A percentile compares a stretch with the other conserved stretches of the same genome.
These are phyloP conservation scores for Pteronotus mesoamericanus DNA, from an alignment of 2,797 vertebrate species.

Conservation along the genomic window DNA sequence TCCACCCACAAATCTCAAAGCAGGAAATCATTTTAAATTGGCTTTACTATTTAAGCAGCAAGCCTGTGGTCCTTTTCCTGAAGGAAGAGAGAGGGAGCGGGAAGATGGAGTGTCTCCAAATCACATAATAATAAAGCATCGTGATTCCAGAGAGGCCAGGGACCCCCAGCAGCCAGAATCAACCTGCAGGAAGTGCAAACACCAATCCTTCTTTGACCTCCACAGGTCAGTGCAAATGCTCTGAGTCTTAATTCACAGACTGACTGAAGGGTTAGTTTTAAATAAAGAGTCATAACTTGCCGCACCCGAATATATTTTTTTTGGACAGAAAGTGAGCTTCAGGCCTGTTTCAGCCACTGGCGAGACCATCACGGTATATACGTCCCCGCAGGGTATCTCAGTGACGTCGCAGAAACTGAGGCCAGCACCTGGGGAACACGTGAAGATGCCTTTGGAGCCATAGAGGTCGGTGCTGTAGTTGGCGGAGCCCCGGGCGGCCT, in stretches of 20 bases:
- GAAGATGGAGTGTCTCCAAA: neutral
- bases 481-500: constrained; percentile 73
- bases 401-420: constrained; percentile 86
- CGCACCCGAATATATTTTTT: constrained; percentile 92
- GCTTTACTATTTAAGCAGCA: neutral
- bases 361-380: constrained; percentile 87
- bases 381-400: constrained; percentile 86
- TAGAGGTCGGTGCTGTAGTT: constrained; percentile 83
- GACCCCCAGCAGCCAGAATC: neutral
- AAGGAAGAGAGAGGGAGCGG: neutral
- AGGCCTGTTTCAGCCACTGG: constrained; percentile 83
- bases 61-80: neutral
- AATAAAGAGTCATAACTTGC: neutral
- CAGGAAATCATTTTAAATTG: constrained; percentile 16
- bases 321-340: constrained; percentile 87
- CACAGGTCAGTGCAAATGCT: neutral
- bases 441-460: constrained; percentile 85
- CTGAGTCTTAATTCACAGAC: neutral
- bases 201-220: neutral
- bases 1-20: neutral
- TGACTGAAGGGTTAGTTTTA: neutral
- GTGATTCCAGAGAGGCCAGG: neutral
- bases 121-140: neutral
- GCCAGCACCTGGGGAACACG: constrained; percentile 81
- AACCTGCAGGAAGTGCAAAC: neutral